Evolutionary conservation across 2,113 vertebrate species (phyloP), one percentile per base, ranked within the genome.

Genomic region (Xenopus borealis): DNA sequence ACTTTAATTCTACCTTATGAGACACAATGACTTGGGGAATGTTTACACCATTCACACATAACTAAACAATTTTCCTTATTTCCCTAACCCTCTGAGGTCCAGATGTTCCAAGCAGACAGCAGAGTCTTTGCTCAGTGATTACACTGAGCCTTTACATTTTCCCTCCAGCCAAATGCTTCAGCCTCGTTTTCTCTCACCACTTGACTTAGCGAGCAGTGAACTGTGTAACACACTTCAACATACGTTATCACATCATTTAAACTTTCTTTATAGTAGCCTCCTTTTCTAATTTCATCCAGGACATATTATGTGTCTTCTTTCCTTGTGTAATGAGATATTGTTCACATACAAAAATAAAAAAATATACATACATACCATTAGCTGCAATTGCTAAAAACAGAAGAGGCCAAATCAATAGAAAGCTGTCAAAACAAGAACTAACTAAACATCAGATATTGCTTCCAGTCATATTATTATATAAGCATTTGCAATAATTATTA

Each of bases 391-490:
- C 62, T 73, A 23, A 73, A 65, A 58, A 66, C 16, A 27, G 50
- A 14, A 66, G 23, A 65, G 45, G 30, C 9, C 18, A 45, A 66
- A 66, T 66, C 72, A 59, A 74, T 74, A 59, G 19, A 72, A 20
- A 66, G 16, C 63, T 27, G 23, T 58, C 71, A 73, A 20, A 66
- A 19, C 50, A 23, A 73, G 50, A 20, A 52, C 46, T 73, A 23
- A 23, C 18, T 19, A 66, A 30, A 64, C 40, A 30, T 20, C 62
- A 44, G 16, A 17, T 16, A 23, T 19, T 30, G 7, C 13, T 18
- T 23, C 57, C 62, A 40, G 10, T 53, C 33, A 27, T 30, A 18
- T 17, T 30, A 74, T 74, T 74, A 74, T 64, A 74, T 66, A 74
- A 72, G 62, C 1, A 9, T 7, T 33, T 46, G 66, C 63, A 14